These are phyloP conservation scores for Trissolcus japonicus DNA, from an alignment of 2,888 invertebrate species.

Conservation along the genomic window DNA sequence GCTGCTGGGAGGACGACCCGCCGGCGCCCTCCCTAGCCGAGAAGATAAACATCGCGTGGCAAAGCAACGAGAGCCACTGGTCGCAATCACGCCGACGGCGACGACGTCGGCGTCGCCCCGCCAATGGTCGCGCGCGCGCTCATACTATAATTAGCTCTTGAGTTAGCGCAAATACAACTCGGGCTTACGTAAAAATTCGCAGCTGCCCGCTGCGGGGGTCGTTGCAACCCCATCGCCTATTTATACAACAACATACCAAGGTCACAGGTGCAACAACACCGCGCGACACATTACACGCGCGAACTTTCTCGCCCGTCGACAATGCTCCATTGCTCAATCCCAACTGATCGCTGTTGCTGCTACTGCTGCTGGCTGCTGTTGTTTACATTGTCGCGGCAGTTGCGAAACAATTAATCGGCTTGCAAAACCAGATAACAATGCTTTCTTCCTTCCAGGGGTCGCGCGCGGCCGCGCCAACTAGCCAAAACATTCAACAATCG, in stretches of 20 bases:
- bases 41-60: slow-evolving; percentile 58
- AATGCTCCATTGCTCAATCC: too few relatives aligned
- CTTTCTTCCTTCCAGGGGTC: too few relatives aligned
- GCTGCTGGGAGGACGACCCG: slow-evolving; percentile 73
- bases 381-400: neutral
- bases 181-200: slow-evolving; percentile 17
- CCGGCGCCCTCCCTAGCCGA: slow-evolving; percentile 67
- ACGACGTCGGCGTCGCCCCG: slow-evolving; percentile 68
- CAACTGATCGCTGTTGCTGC: too few relatives aligned
- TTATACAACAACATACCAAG: too few relatives aligned
- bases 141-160: slow-evolving; percentile 67
- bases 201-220: neutral
- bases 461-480: too few relatives aligned
- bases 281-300: neutral
- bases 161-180: neutral
- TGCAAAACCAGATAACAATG: neutral
- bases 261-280: too few relatives aligned
- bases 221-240: too few relatives aligned
- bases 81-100: slow-evolving; percentile 46
- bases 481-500: too few relatives aligned
- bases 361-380: neutral
- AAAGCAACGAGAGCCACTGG: slow-evolving; percentile 34
- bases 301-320: neutral
- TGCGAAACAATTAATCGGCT: slow-evolving; percentile 1
- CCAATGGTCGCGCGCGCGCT: slow-evolving; percentile 73